Conservation (phyloP, 2,113 vertebrate genomes). For the Poicephalus meyeri region DNA sequence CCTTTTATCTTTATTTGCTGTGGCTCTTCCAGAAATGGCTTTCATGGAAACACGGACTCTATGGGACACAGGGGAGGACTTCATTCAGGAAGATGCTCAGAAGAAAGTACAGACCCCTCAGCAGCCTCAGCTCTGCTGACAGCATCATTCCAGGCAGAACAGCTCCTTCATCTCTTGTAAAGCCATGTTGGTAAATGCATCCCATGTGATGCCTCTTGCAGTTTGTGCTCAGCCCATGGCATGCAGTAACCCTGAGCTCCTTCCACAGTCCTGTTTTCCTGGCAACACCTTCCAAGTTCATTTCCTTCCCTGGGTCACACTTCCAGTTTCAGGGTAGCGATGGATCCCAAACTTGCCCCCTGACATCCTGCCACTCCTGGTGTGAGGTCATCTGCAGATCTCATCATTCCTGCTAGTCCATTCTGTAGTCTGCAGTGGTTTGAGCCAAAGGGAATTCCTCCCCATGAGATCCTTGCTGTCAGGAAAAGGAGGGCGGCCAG, state of each 20-base stretch:
- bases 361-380: neutral
- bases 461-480: too few relatives aligned
- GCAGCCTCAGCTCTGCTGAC: rapidly evolving
- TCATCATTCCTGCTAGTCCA: neutral
- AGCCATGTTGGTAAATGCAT: rapidly evolving
- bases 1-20: neutral
- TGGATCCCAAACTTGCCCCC: neutral
- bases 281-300: neutral
- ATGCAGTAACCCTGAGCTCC: rapidly evolving
- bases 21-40: neutral
- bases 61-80: neutral
- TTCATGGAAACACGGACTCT: neutral
- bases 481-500: neutral
- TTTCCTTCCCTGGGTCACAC: rapidly evolving
- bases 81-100: neutral
- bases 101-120: rapidly evolving
- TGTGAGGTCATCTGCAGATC: neutral
- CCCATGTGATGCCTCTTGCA: rapidly evolving
- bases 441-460: neutral
- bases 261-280: neutral
- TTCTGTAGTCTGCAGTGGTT: neutral
- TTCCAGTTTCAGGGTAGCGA: rapidly evolving
- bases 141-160: rapidly evolving
- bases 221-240: rapidly evolving
- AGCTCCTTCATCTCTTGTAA: rapidly evolving